A percentile compares a stretch with the other conserved stretches of the same genome.
These are phyloP conservation scores for Anthopleura sola DNA, from an alignment of 64 coral and sea anemone genomes.

Conservation along the genomic window DNA sequence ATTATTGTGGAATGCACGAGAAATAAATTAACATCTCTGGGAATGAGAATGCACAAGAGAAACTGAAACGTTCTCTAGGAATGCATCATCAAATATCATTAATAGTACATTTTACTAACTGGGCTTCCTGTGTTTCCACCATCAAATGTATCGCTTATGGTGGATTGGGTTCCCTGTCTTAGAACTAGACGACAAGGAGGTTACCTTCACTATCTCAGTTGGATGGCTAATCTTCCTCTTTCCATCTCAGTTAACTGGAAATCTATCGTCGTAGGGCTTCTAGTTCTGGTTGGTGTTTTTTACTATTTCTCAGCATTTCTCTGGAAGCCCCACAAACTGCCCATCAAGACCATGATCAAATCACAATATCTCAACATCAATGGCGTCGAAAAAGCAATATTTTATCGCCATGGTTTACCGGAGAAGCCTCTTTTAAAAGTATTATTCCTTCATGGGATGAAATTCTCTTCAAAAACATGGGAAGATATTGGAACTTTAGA, in stretches of 20 bases:
- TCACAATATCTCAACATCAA: constrained; percentile 23
- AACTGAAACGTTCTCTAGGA: too few relatives aligned
- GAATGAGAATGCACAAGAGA: too few relatives aligned
- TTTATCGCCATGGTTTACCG: constrained; percentile 52
- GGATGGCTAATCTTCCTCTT: constrained; percentile 20
- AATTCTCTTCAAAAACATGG: constrained; percentile 78
- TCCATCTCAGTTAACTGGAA: constrained; percentile 19
- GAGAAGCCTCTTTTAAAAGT: constrained; percentile 38
- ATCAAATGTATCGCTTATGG: too few relatives aligned
- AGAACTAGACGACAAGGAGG: too few relatives aligned
- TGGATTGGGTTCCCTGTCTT: too few relatives aligned
- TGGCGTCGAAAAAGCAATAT: constrained; percentile 48
- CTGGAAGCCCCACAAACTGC: not conserved
- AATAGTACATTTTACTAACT: not conserved
- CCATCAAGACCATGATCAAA: not conserved
- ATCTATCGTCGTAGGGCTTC: not conserved
- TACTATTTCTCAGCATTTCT: constrained; percentile 25
- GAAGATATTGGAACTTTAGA: constrained; percentile 66
- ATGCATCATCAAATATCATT: too few relatives aligned
- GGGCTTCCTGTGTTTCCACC: not conserved
- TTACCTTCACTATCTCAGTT: not conserved
- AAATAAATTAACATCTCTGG: too few relatives aligned
- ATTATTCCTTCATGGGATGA: constrained; percentile 69
- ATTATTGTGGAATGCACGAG: too few relatives aligned
- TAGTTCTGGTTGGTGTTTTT: not conserved